Base-by-base conservation (phyloP, 2,888 invertebrate species). In the Polymixis lichenea region DNA sequence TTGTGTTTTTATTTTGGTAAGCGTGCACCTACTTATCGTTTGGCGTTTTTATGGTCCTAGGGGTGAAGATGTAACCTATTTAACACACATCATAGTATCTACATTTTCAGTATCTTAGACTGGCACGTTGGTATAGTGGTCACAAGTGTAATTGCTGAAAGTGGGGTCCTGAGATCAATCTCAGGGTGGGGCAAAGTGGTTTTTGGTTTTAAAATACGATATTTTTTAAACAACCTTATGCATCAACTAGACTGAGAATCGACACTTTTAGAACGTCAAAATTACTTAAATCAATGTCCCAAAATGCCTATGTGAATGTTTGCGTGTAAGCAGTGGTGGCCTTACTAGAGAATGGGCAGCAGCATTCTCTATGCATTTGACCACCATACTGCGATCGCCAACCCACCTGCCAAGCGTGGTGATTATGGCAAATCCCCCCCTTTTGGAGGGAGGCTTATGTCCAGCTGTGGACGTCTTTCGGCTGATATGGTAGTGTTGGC, bases 1-100 rank as follows among this genome's bases (percentile, higher is more conserved):
- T 61, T 73, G 66, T 51, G 62, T 61, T 58, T 75, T 62, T 56
- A 56, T 77, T 66, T 66, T 32, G 25, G 25, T 60, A 22, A 56
- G 0, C 8, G 8, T 58, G 17, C 38, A 32, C 6, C 0, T 28
- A 3, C 19, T 25, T 46, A 56, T 28, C 7, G 22, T 53, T 25
- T 46, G n/a, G 0, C 2, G 6, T 46, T 49, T 22, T 58, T 51
- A 49, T 19, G 6, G 38, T 38, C 0, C 5, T 1, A 28, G 4
- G 49, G 65, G 4, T 19, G 19, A 3, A 11, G 5, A 28, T 13
- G 15, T 15, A 9, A 22, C 15, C 13, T 22, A 15, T 22, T 22
- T 49, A 28, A 19, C 22, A 43, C n/a, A n/a, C n/a, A n/a, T n/a
- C n/a, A n/a, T n/a, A n/a, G n/a, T n/a, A n/a, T n/a, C n/a, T n/a